phyloP scores from a whole-genome alignment of 2,797 vertebrate species.

The Notoglanidium macrostoma region DNA sequence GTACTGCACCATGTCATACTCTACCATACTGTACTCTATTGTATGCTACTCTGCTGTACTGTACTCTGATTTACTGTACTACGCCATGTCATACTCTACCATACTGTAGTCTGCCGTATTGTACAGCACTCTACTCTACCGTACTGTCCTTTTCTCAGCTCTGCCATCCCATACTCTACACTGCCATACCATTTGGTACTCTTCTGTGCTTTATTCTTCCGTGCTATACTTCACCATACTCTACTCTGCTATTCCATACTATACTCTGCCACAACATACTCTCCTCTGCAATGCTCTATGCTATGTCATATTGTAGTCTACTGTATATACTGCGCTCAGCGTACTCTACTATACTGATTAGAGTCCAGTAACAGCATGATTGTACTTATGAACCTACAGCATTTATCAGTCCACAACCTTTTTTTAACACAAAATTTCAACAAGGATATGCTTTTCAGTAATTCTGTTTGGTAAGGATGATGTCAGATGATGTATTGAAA shows the following conservation, averaged over 20 bases:
- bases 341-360: not conserved
- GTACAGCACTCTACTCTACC: not conserved
- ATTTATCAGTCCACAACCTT: not conserved
- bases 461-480: not conserved
- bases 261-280: not conserved
- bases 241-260: not conserved
- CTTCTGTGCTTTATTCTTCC: not conserved
- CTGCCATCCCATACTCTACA: not conserved
- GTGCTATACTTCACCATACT: not conserved
- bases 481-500: not conserved
- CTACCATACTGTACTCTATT: not conserved
- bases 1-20: not conserved
- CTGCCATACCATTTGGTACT: not conserved
- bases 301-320: not conserved
- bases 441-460: not conserved
- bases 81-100: not conserved
- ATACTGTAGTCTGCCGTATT: not conserved
- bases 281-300: not conserved
- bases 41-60: not conserved
- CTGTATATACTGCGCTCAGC: not conserved
- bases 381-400: not conserved
- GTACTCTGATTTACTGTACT: not conserved
- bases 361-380: not conserved
- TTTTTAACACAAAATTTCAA: not conserved
- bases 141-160: not conserved